These are phyloP conservation scores for Spilogale gracilis DNA, from an alignment of 2,113 vertebrate genomes.

Conservation along the genomic window DNA sequence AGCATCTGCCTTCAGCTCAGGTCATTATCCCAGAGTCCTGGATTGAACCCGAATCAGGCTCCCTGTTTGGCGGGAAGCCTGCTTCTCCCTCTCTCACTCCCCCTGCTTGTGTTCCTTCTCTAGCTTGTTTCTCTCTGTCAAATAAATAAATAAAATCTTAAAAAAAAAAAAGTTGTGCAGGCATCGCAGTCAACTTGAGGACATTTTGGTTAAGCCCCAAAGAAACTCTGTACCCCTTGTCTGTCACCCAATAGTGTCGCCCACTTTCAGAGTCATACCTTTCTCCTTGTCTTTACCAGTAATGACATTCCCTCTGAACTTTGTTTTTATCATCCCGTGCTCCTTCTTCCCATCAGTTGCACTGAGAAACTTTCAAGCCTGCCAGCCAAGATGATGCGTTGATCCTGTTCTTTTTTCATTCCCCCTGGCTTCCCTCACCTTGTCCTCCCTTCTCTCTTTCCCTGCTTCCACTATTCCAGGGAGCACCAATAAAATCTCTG, in stretches of 20 bases:
- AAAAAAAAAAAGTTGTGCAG: no score
- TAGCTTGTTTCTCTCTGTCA: no score
- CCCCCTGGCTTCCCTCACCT: not conserved
- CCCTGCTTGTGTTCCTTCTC: no score
- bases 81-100: no score
- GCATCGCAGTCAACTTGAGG: not conserved
- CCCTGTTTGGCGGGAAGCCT: no score
- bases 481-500: not conserved
- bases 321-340: not conserved
- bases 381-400: no score
- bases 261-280: not conserved
- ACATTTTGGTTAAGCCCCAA: not conserved
- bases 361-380: not conserved
- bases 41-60: no score
- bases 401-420: no score
- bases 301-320: not conserved
- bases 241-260: not conserved
- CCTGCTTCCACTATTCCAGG: not conserved
- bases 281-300: not conserved
- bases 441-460: not conserved
- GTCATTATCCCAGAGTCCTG: no score
- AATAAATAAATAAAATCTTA: no score
- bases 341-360: not conserved
- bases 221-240: not conserved
- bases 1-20: no score